phyloP scores from a whole-genome alignment of 2,113 vertebrate genomes.

The Esox niger region DNA sequence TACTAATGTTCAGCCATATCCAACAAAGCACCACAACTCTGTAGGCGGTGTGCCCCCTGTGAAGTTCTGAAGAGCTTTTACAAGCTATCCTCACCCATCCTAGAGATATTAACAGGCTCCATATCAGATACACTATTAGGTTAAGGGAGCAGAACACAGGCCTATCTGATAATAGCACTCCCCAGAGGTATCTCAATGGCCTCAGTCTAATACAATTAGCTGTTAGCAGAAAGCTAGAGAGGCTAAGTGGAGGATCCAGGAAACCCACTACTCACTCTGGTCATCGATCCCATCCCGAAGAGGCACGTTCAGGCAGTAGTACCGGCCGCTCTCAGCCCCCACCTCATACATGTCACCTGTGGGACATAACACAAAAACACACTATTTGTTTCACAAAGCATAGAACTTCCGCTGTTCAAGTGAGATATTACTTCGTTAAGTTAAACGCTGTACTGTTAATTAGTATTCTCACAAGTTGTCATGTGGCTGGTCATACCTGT shows the following conservation, averaged over 20 bases:
- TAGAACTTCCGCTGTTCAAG: neutral
- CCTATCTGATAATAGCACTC: neutral
- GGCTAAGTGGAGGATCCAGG: neutral
- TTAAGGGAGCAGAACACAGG: neutral
- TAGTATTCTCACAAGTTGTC: neutral
- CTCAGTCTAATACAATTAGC: neutral
- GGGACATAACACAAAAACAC: neutral
- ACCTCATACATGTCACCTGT: constrained; percentile 99
- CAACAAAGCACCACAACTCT: too few species aligned
- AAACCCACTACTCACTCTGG: constrained; percentile 80
- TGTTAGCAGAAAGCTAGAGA: neutral
- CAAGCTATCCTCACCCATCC: neutral
- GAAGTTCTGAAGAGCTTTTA: too few species aligned
- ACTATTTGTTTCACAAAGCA: neutral
- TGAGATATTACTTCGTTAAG: too few species aligned
- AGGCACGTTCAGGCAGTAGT: constrained; percentile 97
- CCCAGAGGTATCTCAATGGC: neutral
- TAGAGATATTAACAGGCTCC: neutral
- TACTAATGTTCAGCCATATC: too few species aligned
- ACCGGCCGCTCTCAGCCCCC: constrained; percentile 94
- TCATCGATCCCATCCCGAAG: constrained; percentile 96
- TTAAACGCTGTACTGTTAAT: too few species aligned
- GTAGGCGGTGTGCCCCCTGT: too few species aligned
- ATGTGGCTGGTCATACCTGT: constrained; percentile 76
- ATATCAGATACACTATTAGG: neutral